Conservation (phyloP, 1,140 invertebrate genomes). For the Gyrodactylus salaris region DNA sequence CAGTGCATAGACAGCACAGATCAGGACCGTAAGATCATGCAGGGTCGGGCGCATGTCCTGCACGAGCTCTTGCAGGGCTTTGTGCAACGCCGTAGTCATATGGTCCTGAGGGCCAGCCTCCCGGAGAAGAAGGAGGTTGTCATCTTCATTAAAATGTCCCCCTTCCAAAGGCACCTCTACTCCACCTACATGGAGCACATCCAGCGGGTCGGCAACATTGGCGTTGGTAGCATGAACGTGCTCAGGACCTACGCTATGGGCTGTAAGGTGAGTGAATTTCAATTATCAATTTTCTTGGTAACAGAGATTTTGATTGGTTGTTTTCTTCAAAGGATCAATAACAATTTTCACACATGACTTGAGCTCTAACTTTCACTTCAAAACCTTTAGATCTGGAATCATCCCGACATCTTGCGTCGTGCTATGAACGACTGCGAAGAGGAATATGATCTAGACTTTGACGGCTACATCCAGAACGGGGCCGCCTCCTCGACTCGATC, state of each 20-base stretch:
- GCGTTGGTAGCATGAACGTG: slow-evolving; percentile 46
- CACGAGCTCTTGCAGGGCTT: slow-evolving; percentile 60
- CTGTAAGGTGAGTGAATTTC: slow-evolving; percentile 36
- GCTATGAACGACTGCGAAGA: slow-evolving; percentile 39
- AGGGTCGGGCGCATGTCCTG: slow-evolving; percentile 55
- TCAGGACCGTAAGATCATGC: slow-evolving; percentile 58
- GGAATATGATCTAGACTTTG: slow-evolving; percentile 57
- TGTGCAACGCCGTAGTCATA: slow-evolving; percentile 62
- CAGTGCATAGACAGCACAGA: slow-evolving; percentile 62
- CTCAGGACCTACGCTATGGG: slow-evolving; percentile 87
- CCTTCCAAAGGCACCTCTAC: slow-evolving; percentile 47
- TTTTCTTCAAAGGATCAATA: background rate
- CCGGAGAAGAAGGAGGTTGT: slow-evolving; percentile 81
- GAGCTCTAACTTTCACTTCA: slow-evolving; percentile 6
- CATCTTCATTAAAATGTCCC: slow-evolving; percentile 43
- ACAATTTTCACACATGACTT: background rate
- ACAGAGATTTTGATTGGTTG: background rate
- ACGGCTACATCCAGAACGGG: slow-evolving; percentile 16
- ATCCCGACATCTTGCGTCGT: slow-evolving; percentile 74
- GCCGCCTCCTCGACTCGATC: slow-evolving; percentile 9
- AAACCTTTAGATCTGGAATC: slow-evolving; percentile 57
- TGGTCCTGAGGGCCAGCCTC: slow-evolving; percentile 51
- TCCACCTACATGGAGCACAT: background rate
- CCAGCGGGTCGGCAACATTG: slow-evolving; percentile 13
- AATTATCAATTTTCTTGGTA: background rate